Evolutionary conservation across 2,888 invertebrate genomes (phyloP).

Genomic region (Caenorhabditis sp.): DNA sequence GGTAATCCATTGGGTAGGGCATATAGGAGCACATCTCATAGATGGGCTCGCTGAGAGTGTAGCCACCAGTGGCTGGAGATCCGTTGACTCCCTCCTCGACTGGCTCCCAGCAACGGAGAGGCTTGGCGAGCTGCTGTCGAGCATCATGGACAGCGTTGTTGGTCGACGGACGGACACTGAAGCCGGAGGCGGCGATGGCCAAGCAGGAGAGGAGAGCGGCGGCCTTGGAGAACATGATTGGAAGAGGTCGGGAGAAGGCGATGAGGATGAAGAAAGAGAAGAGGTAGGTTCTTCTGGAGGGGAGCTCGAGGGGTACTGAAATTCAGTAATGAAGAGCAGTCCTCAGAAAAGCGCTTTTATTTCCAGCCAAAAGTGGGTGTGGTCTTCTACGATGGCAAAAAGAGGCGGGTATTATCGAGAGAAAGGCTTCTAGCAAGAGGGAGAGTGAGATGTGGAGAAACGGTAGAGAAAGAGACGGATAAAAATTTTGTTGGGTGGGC

Average conservation of each 20-base stretch:
- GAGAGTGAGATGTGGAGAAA: too few species aligned
- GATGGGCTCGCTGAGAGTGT: conserved; percentile 17
- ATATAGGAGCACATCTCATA: conserved; percentile 35
- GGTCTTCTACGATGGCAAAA: too few species aligned
- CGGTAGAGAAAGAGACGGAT: too few species aligned
- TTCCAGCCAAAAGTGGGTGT: too few species aligned
- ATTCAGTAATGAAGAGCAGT: conserved; percentile 12
- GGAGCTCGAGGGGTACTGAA: neutral
- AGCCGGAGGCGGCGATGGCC: conserved; percentile 15
- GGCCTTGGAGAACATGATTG: too few species aligned
- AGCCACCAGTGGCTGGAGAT: neutral
- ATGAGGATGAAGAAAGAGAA: neutral
- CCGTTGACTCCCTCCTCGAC: neutral
- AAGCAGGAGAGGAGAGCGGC: conserved; percentile 1
- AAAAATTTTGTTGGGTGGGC: too few species aligned
- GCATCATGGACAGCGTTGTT: conserved; percentile 43
- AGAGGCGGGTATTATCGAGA: too few species aligned
- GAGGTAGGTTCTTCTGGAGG: neutral
- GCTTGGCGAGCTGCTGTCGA: conserved; percentile 1
- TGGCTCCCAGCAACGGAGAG: conserved; percentile 31
- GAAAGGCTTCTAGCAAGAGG: too few species aligned
- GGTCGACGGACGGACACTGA: conserved; percentile 2
- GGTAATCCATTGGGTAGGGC: conserved; percentile 8
- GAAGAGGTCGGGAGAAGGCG: too few species aligned
- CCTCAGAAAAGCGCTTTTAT: conserved; percentile 5